phyloP scores from a whole-genome alignment of 2,888 invertebrate genomes.

The Heliconius aoede region DNA sequence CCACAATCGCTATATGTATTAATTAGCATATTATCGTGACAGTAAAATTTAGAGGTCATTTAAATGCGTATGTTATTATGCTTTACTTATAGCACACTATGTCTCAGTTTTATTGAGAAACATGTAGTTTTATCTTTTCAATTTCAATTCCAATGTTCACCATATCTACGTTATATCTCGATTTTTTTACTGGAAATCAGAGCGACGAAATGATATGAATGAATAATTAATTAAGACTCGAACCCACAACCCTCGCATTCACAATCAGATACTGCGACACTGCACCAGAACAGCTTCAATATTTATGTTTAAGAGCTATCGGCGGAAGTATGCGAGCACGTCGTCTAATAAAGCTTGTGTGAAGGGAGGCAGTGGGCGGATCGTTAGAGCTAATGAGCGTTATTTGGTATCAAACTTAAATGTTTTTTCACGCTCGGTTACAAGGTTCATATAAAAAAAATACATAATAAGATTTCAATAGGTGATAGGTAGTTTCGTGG shows the following conservation, averaged over 20 bases:
- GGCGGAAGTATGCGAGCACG: conserved; percentile 9
- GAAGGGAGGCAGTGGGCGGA: conserved; percentile 26
- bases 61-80: conserved; percentile 6
- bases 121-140: too few relatives aligned
- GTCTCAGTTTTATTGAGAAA: too few relatives aligned
- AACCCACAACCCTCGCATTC: neutral
- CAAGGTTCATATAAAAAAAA: neutral
- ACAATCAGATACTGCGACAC: neutral
- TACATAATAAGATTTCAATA: too few relatives aligned
- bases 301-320: conserved; percentile 6
- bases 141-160: too few relatives aligned
- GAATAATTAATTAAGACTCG: neutral
- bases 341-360: conserved; percentile 20
- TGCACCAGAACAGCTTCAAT: neutral
- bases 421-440: neutral
- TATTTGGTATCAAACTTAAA: neutral
- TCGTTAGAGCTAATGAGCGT: conserved; percentile 16
- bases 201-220: too few relatives aligned
- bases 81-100: neutral
- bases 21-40: conserved; percentile 25
- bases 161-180: too few relatives aligned
- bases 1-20: neutral
- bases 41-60: conserved; percentile 4
- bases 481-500: too few relatives aligned
- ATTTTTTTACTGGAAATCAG: too few relatives aligned